A percentile compares a stretch with the other conserved stretches of the same genome.
These are phyloP conservation scores for Criorhina ranunculi DNA, from an alignment of 2,888 invertebrate genomes.

Conservation along the genomic window DNA sequence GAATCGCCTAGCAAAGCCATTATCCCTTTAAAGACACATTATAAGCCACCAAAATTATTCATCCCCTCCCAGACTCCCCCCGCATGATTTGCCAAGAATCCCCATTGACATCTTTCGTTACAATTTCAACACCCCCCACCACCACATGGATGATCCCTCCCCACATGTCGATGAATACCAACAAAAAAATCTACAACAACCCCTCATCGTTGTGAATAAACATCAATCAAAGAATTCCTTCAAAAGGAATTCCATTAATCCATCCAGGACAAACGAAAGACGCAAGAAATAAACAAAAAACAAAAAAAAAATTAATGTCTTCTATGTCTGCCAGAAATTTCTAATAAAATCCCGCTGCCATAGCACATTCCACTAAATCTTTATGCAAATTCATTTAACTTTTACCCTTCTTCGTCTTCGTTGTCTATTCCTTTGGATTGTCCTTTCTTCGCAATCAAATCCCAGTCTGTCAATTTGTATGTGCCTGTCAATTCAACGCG, in stretches of 20 bases:
- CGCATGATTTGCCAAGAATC: no score
- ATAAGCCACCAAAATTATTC: no score
- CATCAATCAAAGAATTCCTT: constrained; percentile 45
- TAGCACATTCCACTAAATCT: constrained; percentile 19
- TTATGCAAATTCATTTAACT: constrained; percentile 47
- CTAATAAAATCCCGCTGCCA: constrained; percentile 19
- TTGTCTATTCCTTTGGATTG: background rate
- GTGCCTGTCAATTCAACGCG: constrained; percentile 49
- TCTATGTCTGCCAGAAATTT: constrained; percentile 13
- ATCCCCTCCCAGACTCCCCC: no score
- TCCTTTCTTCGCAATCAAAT: constrained; percentile 39
- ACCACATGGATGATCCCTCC: background rate
- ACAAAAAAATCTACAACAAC: background rate
- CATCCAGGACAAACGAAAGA: constrained; percentile 32
- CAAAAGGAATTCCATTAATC: constrained; percentile 40
- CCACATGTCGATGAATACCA: constrained; percentile 4
- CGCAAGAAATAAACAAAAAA: background rate
- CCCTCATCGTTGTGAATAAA: constrained; percentile 4
- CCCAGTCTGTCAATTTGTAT: constrained; percentile 60
- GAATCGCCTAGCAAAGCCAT: no score
- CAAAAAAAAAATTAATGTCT: background rate
- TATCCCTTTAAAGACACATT: no score
- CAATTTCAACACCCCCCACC: background rate
- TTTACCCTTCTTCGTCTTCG: constrained; percentile 2
- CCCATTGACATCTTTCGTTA: no score